Evolutionary conservation across 2,113 vertebrate genomes (phyloP), one percentile per base, ranked within the genome.

Genomic region (Nyctereutes procyonoides): DNA sequence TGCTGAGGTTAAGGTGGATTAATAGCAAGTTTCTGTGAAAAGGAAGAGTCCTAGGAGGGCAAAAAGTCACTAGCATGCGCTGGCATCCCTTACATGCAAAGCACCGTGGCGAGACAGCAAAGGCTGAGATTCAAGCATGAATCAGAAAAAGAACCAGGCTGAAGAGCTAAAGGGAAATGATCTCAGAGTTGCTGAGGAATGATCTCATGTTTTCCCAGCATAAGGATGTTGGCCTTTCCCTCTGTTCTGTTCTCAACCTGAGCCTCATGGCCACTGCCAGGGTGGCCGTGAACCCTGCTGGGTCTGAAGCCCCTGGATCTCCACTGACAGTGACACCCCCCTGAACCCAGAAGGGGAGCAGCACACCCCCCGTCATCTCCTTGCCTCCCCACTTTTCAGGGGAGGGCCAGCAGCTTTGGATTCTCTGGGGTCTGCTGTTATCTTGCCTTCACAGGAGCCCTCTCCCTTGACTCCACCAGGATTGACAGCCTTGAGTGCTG

Each of bases 261-360:
- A 43, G 76, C n/a, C 88, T 43, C 6, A 1, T 1, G 35, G 88
- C 16, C 17, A 11, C 13, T 19, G 76, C 26, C 16, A 30, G 26
- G 1, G 1, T 0, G 1, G 6, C 56, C 2, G 0, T 8, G n/a
- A 38, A 4, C 10, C 32, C 16, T 65, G 17, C n/a, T 0, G 4
- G 77, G 9, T 15, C 83, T 28, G 76, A 14, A 62, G 83, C 43
- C 56, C 6, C 28, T 26, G 17, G 10, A 7, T n/a, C 43, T 96
- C 63, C 7, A 0, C 76, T 74, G 90, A 51, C 1, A 3, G 69
- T 6, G 51, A 58, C 56, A 35, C 0, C 30, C 48, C 32, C 14
- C 11, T 20, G n/a, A 56, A 43, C n/a, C 16, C 73, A 43, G 67
- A 77, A 53, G 38, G 69, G 2, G 83, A 26, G 51, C 1, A 19